Evolutionary conservation across 1,140 invertebrate genomes (phyloP).

Genomic region (Callitettix versicolor): DNA sequence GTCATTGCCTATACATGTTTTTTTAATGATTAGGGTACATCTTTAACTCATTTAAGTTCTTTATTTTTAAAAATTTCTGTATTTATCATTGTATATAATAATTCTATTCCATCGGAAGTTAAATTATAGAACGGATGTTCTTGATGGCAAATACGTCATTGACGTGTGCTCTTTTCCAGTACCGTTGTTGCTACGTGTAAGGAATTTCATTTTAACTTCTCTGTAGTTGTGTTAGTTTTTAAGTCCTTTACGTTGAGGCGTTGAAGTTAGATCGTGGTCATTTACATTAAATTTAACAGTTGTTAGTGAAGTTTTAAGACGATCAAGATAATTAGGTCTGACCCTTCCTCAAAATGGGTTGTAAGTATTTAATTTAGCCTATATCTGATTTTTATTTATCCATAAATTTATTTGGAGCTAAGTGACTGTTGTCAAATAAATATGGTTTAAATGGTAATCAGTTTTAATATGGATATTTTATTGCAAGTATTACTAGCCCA

Average conservation of each 20-base stretch:
- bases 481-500: too few species aligned
- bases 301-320: not conserved
- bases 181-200: conserved; percentile 8
- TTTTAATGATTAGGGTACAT: too few species aligned
- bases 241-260: not conserved
- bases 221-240: not conserved
- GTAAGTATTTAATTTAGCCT: not conserved
- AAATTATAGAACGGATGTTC: not conserved
- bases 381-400: too few species aligned
- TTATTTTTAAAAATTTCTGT: too few species aligned
- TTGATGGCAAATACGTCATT: conserved; percentile 3
- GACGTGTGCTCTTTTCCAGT: conserved; percentile 3
- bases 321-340: not conserved
- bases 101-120: not conserved
- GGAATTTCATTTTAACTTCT: conserved; percentile 11
- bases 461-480: too few species aligned
- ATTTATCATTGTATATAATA: not conserved
- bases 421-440: too few species aligned
- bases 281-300: not conserved
- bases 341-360: not conserved
- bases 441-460: too few species aligned
- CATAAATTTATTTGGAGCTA: too few species aligned
- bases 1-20: too few species aligned
- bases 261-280: not conserved
- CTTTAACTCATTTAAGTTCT: too few species aligned